These are phyloP conservation scores for Colistium nudipinnis DNA, from an alignment of 2,113 vertebrate species.

Conservation along the genomic window DNA sequence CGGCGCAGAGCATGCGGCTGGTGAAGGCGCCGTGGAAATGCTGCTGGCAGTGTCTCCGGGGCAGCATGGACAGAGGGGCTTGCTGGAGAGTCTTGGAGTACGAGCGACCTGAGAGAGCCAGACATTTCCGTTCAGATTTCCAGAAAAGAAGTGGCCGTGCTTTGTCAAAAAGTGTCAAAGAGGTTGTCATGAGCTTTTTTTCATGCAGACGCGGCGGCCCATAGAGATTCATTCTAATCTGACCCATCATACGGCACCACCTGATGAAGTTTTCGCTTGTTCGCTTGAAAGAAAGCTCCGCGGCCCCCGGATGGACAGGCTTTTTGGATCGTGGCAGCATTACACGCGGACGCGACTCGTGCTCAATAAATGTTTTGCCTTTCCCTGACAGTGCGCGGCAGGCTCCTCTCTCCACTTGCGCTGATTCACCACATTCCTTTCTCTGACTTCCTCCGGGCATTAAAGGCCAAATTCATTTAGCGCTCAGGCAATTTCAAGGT, in stretches of 20 bases:
- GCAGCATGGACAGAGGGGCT: constrained; percentile 89
- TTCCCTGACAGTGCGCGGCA: no score
- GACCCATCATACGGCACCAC: no score
- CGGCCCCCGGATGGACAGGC: no score
- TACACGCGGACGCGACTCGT: not conserved
- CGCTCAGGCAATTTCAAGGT: constrained; percentile 3
- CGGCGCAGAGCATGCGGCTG: constrained; percentile 95
- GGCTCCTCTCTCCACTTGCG: no score
- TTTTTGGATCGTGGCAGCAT: not conserved
- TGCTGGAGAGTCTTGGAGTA: constrained; percentile 97
- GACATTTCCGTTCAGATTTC: constrained; percentile 6
- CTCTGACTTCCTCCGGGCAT: no score
- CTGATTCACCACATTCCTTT: constrained; percentile 7
- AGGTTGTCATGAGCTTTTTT: no score
- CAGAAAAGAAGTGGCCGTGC: no score
- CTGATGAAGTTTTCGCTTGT: no score
- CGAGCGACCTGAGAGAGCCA: constrained; percentile 82
- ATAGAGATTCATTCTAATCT: no score
- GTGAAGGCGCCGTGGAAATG: constrained; percentile 91
- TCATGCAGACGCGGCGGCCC: no score
- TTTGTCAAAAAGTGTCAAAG: no score
- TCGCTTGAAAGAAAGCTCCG: no score
- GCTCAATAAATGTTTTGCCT: not conserved
- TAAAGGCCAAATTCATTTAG: not conserved
- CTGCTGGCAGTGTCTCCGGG: constrained; percentile 88